phyloP scores from a whole-genome alignment of 2,113 vertebrate species.

The Ginglymostoma cirratum region DNA sequence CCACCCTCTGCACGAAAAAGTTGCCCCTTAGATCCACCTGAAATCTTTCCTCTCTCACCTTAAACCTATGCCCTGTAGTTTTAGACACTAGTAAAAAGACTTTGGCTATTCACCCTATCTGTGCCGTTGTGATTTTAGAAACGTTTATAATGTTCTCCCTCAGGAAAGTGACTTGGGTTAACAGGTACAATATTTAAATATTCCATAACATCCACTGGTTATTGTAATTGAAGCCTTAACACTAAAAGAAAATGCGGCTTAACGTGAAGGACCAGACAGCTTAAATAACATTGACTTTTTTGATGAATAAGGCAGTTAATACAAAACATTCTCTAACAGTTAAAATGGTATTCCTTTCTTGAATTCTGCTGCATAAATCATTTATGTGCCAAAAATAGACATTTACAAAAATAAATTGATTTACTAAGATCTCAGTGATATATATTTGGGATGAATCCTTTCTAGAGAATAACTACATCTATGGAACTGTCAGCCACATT shows the following conservation, averaged over 20 bases:
- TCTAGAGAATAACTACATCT: background rate
- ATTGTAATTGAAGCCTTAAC: background rate
- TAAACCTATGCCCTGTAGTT: too few relatives aligned
- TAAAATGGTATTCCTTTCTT: background rate
- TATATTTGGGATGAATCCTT: background rate
- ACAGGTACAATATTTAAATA: conserved; percentile 18
- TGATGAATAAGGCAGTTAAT: background rate
- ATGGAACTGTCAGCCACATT: background rate
- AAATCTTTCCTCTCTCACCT: too few relatives aligned
- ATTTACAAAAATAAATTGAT: conserved; percentile 4
- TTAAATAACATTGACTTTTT: background rate
- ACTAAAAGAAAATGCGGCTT: background rate
- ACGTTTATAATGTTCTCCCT: too few relatives aligned
- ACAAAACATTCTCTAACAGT: background rate
- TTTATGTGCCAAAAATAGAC: background rate
- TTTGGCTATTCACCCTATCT: too few relatives aligned
- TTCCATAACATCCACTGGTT: background rate
- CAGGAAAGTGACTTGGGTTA: background rate
- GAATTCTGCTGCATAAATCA: background rate
- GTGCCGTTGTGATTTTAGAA: too few relatives aligned
- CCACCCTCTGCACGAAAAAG: too few relatives aligned
- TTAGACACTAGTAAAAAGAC: too few relatives aligned
- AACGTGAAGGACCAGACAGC: background rate
- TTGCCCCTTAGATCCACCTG: too few relatives aligned
- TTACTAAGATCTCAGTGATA: background rate